phyloP scores from a whole-genome alignment of 1,140 invertebrate genomes.

The Anthonomus grandis region DNA sequence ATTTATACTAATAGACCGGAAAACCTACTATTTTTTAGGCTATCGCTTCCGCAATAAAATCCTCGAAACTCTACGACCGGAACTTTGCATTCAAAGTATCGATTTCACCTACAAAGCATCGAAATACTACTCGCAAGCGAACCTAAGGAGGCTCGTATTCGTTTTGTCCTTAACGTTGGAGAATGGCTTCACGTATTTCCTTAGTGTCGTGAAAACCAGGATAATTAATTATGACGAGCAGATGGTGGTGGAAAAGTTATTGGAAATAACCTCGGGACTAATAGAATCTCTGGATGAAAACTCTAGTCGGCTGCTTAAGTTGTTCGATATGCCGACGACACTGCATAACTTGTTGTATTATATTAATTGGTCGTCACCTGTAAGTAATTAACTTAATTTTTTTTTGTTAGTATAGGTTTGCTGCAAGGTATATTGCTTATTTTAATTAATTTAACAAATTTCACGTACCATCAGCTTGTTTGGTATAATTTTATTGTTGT shows the following conservation, averaged over 20 bases:
- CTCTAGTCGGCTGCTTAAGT: not conserved
- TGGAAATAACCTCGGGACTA: not conserved
- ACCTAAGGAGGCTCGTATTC: not conserved
- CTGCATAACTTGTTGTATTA: not conserved
- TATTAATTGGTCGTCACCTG: not conserved
- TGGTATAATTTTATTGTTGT: too few species aligned
- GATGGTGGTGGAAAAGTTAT: not conserved
- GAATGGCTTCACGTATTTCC: not conserved
- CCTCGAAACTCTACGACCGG: too few species aligned
- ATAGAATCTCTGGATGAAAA: not conserved
- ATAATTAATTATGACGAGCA: not conserved
- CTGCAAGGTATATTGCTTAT: too few species aligned
- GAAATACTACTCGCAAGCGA: not conserved
- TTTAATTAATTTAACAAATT: too few species aligned
- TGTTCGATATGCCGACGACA: not conserved
- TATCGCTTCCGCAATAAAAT: too few species aligned
- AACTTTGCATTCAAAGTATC: not conserved
- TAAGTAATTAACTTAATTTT: too few species aligned
- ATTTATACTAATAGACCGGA: too few species aligned
- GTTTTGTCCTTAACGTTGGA: not conserved
- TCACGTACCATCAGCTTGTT: too few species aligned
- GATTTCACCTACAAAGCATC: not conserved
- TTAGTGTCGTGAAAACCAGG: not conserved
- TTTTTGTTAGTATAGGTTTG: too few species aligned
- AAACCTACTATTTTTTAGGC: too few species aligned